Base-by-base conservation (phyloP, 2,113 vertebrate species). In the Sinocyclocheilus anophthalmus region DNA sequence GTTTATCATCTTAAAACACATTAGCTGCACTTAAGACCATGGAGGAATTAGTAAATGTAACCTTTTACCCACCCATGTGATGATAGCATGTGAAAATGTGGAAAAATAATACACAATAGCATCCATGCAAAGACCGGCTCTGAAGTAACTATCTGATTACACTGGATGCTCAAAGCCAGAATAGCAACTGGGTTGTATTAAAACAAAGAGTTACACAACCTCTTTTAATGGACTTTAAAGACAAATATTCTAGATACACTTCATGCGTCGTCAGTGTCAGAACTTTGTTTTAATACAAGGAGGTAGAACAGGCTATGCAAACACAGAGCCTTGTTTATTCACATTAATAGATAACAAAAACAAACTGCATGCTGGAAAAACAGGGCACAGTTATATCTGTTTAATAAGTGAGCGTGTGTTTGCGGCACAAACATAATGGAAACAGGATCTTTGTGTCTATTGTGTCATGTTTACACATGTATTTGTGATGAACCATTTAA, bases 401-500 rank as follows among this genome's bases (percentile, higher is more conserved):
- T 67, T 48, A 65, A 67, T 26, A 45, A 81, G 79, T 20, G 7
- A 63, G 11, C 3, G 4, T 4, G 22, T 67, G 61, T 82, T 82
- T 82, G 80, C 63, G n/a, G 24, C 81, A 83, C 81, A 83, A 83
- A 70, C 33, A n/a, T 2, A 14, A 55, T 13, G 6, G 39, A 67
- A 55, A 53, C 65, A 55, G 42, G 63, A 83, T 70, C 1, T 70
- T 55, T 50, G 24, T 53, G 45, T 83, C 81, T 82, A 50, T 4
- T 45, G n/a, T 42, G 30, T 11, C 14, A 63, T 14, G 72, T 75
- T 75, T 24, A 8, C 72, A 1, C 26, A 3, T 18, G 76, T 12
- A 20, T 20, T 55, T 20, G 18, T 57, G 76, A 33, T 57, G 50
- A 55, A 55, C 10, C 24, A 18, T 77, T 77, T 53, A 18, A 72